Evolutionary conservation across 2,888 invertebrate species (phyloP).

Genomic region (Noctua pronuba): DNA sequence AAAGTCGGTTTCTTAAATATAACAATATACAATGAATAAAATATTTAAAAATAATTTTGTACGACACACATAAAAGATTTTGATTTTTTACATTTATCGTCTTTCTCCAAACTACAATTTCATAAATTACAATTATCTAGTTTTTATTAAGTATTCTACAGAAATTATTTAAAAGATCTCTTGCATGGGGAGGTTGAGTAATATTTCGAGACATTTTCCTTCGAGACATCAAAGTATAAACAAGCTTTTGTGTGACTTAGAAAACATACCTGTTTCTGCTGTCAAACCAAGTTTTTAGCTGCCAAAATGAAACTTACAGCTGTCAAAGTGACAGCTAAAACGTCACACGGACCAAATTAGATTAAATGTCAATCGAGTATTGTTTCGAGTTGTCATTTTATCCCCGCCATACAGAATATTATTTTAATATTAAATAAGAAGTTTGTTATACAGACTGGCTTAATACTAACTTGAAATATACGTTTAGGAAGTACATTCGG

Average conservation of each 20-base stretch:
- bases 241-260: background rate
- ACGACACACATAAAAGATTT: conserved; percentile 23
- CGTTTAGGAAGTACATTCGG: conserved; percentile 37
- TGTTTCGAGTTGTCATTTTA: background rate
- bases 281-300: background rate
- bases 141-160: conserved; percentile 10
- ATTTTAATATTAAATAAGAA: conserved; percentile 26
- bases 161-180: background rate
- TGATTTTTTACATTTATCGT: conserved; percentile 14
- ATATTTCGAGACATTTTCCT: conserved; percentile 19
- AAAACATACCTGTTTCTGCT: background rate
- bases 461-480: conserved; percentile 51
- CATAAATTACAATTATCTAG: conserved; percentile 19
- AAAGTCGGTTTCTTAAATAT: conserved; percentile 15
- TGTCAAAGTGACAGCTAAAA: conserved; percentile 21
- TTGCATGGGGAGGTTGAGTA: background rate
- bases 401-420: conserved; percentile 5
- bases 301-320: background rate
- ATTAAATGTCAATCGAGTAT: background rate
- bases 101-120: conserved; percentile 14
- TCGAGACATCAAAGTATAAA: conserved; percentile 1
- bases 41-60: conserved; percentile 41
- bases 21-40: conserved; percentile 30
- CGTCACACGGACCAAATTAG: background rate
- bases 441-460: conserved; percentile 47